Conservation (phyloP, 2,888 invertebrate species). For the Dynastes grantii region DNA sequence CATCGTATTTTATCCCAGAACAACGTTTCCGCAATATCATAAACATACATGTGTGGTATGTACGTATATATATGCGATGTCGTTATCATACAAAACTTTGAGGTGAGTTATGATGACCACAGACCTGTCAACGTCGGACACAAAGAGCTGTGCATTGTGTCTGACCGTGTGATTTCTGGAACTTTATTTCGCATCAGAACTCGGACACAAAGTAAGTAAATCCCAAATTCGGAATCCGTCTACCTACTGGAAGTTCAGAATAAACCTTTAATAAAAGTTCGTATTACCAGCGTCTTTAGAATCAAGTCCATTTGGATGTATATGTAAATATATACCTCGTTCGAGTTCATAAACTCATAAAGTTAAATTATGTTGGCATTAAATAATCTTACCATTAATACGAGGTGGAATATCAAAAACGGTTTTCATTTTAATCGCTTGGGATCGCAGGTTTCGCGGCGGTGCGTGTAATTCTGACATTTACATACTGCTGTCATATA, state of each 20-base stretch:
- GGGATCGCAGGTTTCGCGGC: not conserved
- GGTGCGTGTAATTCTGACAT: not conserved
- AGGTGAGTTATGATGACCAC: constrained; percentile 13
- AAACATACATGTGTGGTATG: not conserved
- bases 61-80: not conserved
- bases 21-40: constrained; percentile 16
- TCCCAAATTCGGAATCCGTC: not conserved
- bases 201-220: not conserved
- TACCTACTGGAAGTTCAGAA: not conserved
- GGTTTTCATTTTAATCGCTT: not conserved
- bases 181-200: constrained; percentile 13
- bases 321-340: not conserved
- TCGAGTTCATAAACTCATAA: not conserved
- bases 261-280: constrained; percentile 4
- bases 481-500: not conserved
- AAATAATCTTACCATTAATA: constrained; percentile 12
- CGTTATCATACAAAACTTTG: constrained; percentile 25
- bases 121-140: not conserved
- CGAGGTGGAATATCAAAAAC: constrained; percentile 2
- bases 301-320: not conserved
- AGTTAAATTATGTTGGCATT: not conserved
- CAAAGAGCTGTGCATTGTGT: constrained; percentile 21
- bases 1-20: not conserved
- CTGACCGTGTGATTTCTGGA: constrained; percentile 14
- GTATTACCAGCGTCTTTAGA: not conserved